phyloP scores from a whole-genome alignment of 2,888 invertebrate genomes.

The Dasypolia templi region DNA sequence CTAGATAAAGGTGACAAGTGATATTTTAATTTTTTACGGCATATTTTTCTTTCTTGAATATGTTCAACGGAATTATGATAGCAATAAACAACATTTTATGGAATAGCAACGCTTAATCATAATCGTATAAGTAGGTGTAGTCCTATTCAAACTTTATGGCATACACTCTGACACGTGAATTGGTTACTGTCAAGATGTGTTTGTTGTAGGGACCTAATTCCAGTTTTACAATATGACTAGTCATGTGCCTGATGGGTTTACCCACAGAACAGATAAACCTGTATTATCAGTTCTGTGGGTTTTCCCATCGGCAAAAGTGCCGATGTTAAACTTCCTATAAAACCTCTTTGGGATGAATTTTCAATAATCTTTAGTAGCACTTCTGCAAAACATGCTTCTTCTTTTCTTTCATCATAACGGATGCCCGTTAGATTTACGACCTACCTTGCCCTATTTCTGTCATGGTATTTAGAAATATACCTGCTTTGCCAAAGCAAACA shows the following conservation, averaged over 20 bases:
- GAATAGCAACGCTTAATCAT: neutral
- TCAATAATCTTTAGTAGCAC: neutral
- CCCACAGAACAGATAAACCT: too few relatives aligned
- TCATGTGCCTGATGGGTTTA: neutral
- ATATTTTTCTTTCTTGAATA: slow-evolving; percentile 18
- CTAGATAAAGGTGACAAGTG: slow-evolving; percentile 36
- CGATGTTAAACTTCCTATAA: neutral
- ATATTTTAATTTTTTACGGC: neutral
- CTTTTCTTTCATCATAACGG: too few relatives aligned
- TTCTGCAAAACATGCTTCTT: neutral
- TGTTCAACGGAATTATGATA: neutral
- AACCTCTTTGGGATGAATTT: neutral
- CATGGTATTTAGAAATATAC: slow-evolving; percentile 3
- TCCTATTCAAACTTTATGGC: too few relatives aligned
- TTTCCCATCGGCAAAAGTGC: neutral
- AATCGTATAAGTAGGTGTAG: too few relatives aligned
- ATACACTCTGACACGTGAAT: too few relatives aligned
- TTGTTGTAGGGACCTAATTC: neutral
- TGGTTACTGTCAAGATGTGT: too few relatives aligned
- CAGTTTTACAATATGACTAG: neutral
- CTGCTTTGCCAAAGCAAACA: slow-evolving; percentile 13
- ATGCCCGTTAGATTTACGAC: too few relatives aligned
- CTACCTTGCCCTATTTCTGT: slow-evolving; percentile 19
- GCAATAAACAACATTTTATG: neutral
- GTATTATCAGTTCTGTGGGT: too few relatives aligned